These are phyloP conservation scores for Lottia scabra DNA, from an alignment of 2,888 invertebrate genomes.

Conservation along the genomic window DNA sequence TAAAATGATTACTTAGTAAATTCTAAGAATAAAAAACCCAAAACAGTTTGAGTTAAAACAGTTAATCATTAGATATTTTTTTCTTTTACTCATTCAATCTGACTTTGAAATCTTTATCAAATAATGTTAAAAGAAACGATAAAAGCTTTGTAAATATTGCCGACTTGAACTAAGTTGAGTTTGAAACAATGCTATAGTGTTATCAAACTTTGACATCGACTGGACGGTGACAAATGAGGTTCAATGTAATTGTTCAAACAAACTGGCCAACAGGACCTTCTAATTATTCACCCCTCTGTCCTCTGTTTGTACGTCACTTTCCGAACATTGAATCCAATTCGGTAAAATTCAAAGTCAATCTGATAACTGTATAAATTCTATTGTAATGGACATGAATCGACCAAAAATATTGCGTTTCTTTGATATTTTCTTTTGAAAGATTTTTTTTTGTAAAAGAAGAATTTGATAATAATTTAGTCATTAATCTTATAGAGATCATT, in stretches of 20 bases:
- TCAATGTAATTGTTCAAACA: neutral
- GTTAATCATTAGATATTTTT: too few relatives aligned
- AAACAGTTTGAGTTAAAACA: too few relatives aligned
- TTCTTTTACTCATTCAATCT: too few relatives aligned
- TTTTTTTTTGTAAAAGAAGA: too few relatives aligned
- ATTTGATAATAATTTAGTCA: too few relatives aligned
- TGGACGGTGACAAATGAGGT: neutral
- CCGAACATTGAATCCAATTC: neutral
- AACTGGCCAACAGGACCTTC: neutral
- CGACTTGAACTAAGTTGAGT: neutral
- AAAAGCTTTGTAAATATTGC: constrained; percentile 5
- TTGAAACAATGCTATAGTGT: neutral
- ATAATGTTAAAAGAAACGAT: neutral
- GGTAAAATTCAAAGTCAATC: neutral
- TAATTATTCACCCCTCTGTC: neutral
- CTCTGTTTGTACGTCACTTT: neutral
- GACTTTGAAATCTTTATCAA: neutral
- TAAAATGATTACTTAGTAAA: too few relatives aligned
- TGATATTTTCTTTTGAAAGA: too few relatives aligned
- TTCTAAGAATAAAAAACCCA: too few relatives aligned
- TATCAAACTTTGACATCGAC: constrained; percentile 1
- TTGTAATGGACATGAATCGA: neutral
- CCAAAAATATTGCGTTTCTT: too few relatives aligned
- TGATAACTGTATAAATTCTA: neutral
- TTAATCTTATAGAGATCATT: too few relatives aligned